A percentile compares a stretch with the other conserved stretches of the same genome.
Conservation (phyloP, 2,797 vertebrate species). For the Chrosomus eos region DNA sequence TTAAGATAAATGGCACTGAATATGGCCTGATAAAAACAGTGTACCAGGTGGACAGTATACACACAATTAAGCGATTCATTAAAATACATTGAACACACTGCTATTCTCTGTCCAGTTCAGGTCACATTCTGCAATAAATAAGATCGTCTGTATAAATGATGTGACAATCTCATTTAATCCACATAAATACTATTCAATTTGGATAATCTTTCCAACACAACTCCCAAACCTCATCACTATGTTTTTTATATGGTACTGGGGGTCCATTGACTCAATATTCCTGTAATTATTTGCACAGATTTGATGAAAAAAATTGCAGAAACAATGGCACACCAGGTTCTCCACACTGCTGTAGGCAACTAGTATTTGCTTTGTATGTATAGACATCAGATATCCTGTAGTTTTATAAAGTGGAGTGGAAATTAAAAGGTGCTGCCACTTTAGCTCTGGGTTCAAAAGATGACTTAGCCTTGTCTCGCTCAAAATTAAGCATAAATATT, state of each 20-base stretch:
- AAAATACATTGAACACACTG: neutral
- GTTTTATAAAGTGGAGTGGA: neutral
- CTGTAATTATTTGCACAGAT: slow-evolving; percentile 18
- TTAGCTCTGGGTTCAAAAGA: neutral
- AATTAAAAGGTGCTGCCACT: neutral
- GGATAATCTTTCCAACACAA: slow-evolving; percentile 24
- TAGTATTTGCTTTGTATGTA: neutral
- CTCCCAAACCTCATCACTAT: neutral
- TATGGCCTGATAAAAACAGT: slow-evolving; percentile 1
- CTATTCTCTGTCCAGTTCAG: slow-evolving; percentile 44
- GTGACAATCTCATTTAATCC: slow-evolving; percentile 38
- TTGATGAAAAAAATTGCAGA: neutral
- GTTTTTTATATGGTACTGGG: slow-evolving; percentile 15
- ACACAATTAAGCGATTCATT: neutral
- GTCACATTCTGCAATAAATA: slow-evolving; percentile 73
- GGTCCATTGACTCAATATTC: slow-evolving; percentile 4
- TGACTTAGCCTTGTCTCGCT: neutral
- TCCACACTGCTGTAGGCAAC: neutral
- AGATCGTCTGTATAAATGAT: slow-evolving; percentile 53
- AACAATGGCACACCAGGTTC: neutral
- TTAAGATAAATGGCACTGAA: neutral
- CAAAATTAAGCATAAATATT: slow-evolving; percentile 49
- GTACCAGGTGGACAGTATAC: neutral
- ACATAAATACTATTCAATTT: slow-evolving; percentile 15
- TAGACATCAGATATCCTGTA: slow-evolving; percentile 6